Conservation (phyloP, 2,797 vertebrate genomes). For the Thamnophis elegans region DNA sequence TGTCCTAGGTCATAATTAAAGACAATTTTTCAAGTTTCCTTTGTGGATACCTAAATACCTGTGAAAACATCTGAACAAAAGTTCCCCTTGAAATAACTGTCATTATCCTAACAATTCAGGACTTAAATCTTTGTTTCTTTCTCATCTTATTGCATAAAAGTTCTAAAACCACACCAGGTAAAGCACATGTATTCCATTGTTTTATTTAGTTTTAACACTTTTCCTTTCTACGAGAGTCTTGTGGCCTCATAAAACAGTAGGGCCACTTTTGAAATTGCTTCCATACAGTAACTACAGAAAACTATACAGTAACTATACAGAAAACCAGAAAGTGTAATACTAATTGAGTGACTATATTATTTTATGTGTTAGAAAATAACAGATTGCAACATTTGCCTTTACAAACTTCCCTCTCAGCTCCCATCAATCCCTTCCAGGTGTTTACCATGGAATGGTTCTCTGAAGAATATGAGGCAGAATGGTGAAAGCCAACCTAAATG, state of each 20-base stretch:
- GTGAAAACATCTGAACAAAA: slow-evolving; percentile 12
- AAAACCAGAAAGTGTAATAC: slow-evolving; percentile 59
- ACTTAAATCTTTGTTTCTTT: slow-evolving; percentile 25
- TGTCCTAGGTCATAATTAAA: not conserved
- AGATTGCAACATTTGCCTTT: not conserved
- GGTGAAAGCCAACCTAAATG: not conserved
- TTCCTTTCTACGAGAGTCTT: slow-evolving; percentile 65
- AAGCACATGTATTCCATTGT: slow-evolving; percentile 44
- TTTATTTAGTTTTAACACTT: slow-evolving; percentile 57
- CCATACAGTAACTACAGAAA: slow-evolving; percentile 56
- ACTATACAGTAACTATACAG: not conserved
- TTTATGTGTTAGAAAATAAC: not conserved
- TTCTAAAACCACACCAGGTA: slow-evolving; percentile 37
- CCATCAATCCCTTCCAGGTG: not conserved
- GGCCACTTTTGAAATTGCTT: slow-evolving; percentile 61
- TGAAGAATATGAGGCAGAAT: not conserved
- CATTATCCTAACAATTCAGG: slow-evolving; percentile 16
- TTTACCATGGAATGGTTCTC: not conserved
- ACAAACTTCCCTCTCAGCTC: not conserved
- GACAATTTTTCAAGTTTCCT: not conserved
- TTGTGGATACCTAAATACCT: not conserved
- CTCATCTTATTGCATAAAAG: slow-evolving; percentile 5
- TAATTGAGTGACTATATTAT: slow-evolving; percentile 64
- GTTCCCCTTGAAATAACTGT: slow-evolving; percentile 25
- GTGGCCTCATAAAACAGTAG: slow-evolving; percentile 61